Conservation (phyloP, 2,797 vertebrate species). For the Sebastes melanostomus region DNA sequence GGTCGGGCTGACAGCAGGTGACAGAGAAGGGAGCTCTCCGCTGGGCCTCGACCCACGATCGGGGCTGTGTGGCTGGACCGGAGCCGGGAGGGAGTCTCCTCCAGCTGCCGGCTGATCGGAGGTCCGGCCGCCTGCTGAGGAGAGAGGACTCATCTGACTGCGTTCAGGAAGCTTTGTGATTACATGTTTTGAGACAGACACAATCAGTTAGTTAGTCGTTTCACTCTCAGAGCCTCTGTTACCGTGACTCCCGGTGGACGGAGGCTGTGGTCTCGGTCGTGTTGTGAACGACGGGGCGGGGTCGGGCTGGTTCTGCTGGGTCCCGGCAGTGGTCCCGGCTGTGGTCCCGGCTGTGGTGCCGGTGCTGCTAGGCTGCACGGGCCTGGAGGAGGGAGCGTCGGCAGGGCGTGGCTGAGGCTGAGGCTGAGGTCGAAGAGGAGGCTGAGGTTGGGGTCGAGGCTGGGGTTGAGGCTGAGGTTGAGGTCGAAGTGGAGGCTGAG, state of each 20-base stretch:
- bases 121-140: neutral
- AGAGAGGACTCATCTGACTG: neutral
- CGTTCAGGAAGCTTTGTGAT: neutral
- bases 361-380: conserved; percentile 12
- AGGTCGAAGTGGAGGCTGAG: neutral
- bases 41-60: neutral
- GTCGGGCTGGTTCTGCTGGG: conserved; percentile 1
- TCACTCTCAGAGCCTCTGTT: neutral
- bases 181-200: neutral
- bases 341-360: neutral
- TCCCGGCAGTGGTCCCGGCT: no score
- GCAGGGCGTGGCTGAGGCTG: neutral
- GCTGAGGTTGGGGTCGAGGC: no score
- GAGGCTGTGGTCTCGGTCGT: conserved; percentile 19
- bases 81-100: conserved; percentile 14
- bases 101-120: neutral
- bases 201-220: neutral
- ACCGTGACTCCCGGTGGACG: conserved; percentile 30
- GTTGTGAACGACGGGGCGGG: neutral
- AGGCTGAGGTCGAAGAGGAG: no score
- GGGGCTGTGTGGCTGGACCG: conserved; percentile 1
- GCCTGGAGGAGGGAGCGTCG: conserved; percentile 7
- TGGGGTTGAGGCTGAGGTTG: no score
- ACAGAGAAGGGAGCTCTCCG: neutral
- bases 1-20: neutral